A percentile compares a stretch with the other conserved stretches of the same genome.
Evolutionary conservation across 2,888 invertebrate genomes (phyloP).

Genomic region (Papilio demoleus): DNA sequence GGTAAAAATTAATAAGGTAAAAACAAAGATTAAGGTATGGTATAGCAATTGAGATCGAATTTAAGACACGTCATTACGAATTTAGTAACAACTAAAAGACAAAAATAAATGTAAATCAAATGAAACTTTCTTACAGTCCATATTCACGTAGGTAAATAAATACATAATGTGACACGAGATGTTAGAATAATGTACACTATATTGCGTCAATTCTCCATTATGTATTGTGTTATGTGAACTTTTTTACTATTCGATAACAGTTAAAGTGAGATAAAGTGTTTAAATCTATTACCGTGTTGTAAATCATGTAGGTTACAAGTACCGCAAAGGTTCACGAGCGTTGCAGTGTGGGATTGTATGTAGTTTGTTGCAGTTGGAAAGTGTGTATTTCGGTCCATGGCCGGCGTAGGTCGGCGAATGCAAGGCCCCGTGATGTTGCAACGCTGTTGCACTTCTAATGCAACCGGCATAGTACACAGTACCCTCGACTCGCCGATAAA

Average conservation of each 20-base stretch:
- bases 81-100: too few species aligned
- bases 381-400: conserved; percentile 80
- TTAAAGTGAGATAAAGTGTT: conserved; percentile 5
- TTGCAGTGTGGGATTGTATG: conserved; percentile 44
- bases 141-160: neutral
- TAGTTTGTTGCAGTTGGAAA: conserved; percentile 59
- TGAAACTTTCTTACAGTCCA: neutral
- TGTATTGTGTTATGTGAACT: neutral
- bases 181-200: neutral
- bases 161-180: neutral
- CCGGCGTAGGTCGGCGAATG: conserved; percentile 74
- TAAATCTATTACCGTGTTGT: neutral
- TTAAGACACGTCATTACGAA: too few species aligned
- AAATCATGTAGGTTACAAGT: conserved; percentile 23
- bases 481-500: conserved; percentile 12
- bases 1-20: too few species aligned
- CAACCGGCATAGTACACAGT: conserved; percentile 50
- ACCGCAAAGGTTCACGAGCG: conserved; percentile 25
- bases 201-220: neutral
- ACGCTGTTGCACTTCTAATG: conserved; percentile 72
- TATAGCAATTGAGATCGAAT: too few species aligned
- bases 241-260: conserved; percentile 17
- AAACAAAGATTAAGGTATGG: too few species aligned
- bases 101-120: too few species aligned
- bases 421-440: conserved; percentile 78